A percentile compares a stretch with the other conserved stretches of the same genome.
Conservation (phyloP, 2,797 vertebrate genomes). For the Mormyrus hasselquistii region DNA sequence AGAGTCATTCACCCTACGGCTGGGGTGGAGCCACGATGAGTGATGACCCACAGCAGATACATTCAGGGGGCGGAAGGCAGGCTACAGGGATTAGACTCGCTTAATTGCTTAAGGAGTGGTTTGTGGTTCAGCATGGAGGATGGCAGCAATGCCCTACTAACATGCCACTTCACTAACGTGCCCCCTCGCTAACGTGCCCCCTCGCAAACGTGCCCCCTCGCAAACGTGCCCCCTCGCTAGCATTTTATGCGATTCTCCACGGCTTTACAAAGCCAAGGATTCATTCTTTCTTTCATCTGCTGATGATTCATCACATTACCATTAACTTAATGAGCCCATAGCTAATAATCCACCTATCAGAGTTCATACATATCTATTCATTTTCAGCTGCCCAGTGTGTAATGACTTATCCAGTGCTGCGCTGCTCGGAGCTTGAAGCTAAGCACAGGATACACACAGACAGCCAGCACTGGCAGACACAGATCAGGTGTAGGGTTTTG, state of each 20-base stretch:
- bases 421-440: background rate
- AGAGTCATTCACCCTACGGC: background rate
- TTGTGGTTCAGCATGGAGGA: background rate
- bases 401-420: background rate
- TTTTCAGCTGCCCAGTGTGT: background rate
- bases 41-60: background rate
- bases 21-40: background rate
- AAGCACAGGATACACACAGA: background rate
- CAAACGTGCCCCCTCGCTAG: background rate
- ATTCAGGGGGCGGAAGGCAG: background rate
- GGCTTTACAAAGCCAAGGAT: background rate
- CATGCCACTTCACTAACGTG: background rate
- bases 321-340: background rate
- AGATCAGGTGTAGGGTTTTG: background rate
- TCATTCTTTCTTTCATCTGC: background rate
- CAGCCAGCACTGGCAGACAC: background rate
- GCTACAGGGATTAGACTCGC: background rate
- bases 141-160: background rate
- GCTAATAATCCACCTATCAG: background rate
- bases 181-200: too few species aligned
- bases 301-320: background rate
- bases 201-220: too few species aligned
- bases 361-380: background rate
- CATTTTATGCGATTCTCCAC: background rate
- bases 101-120: background rate